These are phyloP conservation scores for Rhinichthys klamathensis DNA, from an alignment of 2,113 vertebrate genomes.

Conservation along the genomic window DNA sequence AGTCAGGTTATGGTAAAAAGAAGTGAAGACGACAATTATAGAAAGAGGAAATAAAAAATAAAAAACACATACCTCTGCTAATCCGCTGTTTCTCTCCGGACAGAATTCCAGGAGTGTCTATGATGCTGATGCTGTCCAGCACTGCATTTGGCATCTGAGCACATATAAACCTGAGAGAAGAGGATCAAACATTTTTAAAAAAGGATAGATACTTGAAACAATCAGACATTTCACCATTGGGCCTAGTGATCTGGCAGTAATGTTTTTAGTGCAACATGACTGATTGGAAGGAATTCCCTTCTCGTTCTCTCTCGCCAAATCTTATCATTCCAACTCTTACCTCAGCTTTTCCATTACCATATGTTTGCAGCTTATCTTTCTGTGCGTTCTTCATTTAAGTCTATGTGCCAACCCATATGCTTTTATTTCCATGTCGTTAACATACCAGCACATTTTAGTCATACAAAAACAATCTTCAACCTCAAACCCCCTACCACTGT, in stretches of 20 bases:
- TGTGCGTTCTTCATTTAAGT: neutral
- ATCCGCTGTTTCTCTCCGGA: constrained; percentile 98
- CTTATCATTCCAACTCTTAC: constrained; percentile 15
- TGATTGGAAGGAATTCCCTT: constrained; percentile 30
- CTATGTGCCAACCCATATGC: neutral
- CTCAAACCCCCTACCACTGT: neutral
- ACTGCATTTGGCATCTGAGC: constrained; percentile 95
- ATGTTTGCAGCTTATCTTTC: constrained; percentile 23
- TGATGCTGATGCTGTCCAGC: constrained; percentile 97
- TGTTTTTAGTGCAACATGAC: constrained; percentile 8
- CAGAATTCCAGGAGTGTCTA: constrained; percentile 95
- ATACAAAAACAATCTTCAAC: constrained; percentile 29
- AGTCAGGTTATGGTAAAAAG: neutral
- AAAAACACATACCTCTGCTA: constrained; percentile 83
- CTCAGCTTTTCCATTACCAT: constrained; percentile 41
- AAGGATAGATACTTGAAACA: neutral
- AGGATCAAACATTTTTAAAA: neutral
- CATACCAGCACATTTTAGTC: constrained; percentile 35
- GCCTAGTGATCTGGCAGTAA: neutral
- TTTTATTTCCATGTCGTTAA: neutral
- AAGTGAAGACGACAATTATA: neutral
- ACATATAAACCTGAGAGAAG: constrained; percentile 86
- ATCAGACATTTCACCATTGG: neutral
- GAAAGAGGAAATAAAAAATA: neutral
- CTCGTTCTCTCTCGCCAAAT: neutral